Evolutionary conservation across 2,113 vertebrate species (phyloP), one percentile per base, ranked within the genome.

Genomic region (Fukomys damarensis): DNA sequence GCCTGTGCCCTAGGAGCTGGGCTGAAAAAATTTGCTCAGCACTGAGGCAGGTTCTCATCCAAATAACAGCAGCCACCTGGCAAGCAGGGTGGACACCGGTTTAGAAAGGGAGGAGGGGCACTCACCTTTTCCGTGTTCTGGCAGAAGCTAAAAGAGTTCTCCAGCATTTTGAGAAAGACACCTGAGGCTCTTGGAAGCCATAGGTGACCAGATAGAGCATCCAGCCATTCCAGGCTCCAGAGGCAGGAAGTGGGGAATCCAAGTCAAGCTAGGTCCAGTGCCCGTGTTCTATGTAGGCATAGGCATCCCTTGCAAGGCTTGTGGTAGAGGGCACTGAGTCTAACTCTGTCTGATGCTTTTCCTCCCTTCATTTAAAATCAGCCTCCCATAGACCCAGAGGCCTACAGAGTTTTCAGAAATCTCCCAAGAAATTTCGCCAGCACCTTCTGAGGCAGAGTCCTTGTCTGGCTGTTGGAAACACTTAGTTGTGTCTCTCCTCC

Each of bases 231-330:
- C 14, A 8, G 46, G 49, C 19, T 63, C 35, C 63, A 16, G 35
- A 17, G 32, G 13, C 2, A 10, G 54, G 19, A 68, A 43, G 11
- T 1, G 2, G 2, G 10, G 13, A 13, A 19, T 24, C 22, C 35
- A 22, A 49, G 58, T 35, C 28, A 41, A 54, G 13, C n/a, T 26
- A 35, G 6, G 28, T 14, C 5, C 5, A 11, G 22, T 8, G 35
- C 32, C 43, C 9, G 2, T 22, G 7, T 19, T 11, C 2, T 63
- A 30, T 8, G 38, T 32, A 0, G 6, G 38, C 0, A 5, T 10
- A 28, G n/a, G 12, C 7, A 17, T 66, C 22, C 46, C 24, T 13
- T 13, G 7, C 58, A 28, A 74, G 58, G n/a, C 8, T 30, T 3
- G 2, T 46, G 38, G 14, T 1, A 26, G 17, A 61, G 19, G 38